A percentile compares a stretch with the other conserved stretches of the same genome.
These are phyloP conservation scores for Anarrhichthys ocellatus DNA, from an alignment of 2,113 vertebrate genomes.

Conservation along the genomic window DNA sequence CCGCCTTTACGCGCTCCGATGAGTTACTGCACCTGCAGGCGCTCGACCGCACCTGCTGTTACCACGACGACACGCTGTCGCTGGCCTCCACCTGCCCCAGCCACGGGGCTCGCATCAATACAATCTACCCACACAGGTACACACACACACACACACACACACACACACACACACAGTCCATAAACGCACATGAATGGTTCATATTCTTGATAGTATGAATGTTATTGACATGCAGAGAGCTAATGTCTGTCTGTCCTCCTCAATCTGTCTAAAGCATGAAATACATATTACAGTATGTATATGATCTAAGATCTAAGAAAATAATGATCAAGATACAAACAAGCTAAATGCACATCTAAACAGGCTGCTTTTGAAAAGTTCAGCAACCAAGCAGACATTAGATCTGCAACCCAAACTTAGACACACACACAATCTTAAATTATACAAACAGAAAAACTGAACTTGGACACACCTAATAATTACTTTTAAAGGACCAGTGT, in stretches of 20 bases:
- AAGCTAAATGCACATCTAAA: no score
- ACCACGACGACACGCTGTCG: constrained; percentile 83
- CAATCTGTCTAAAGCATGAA: not conserved
- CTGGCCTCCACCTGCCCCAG: constrained; percentile 82
- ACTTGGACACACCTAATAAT: no score
- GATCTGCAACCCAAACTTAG: not conserved
- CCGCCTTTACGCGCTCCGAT: constrained; percentile 87
- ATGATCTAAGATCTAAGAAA: not conserved
- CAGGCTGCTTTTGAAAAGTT: no score
- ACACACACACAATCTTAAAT: not conserved
- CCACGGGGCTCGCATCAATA: constrained; percentile 77
- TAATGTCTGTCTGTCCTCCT: not conserved
- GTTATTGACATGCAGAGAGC: not conserved
- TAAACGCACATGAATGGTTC: not conserved
- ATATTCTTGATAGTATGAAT: not conserved
- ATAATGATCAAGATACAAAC: no score
- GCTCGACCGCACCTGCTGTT: constrained; percentile 85
- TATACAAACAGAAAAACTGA: not conserved
- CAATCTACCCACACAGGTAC: constrained; percentile 83
- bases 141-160: not conserved
- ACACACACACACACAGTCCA: not conserved
- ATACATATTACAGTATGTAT: not conserved
- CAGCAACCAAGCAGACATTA: not conserved
- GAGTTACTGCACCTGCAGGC: constrained; percentile 88
- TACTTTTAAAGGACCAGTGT: no score